Base-by-base conservation (phyloP, 2,888 invertebrate species). In the Drosophila suboccidentalis region DNA sequence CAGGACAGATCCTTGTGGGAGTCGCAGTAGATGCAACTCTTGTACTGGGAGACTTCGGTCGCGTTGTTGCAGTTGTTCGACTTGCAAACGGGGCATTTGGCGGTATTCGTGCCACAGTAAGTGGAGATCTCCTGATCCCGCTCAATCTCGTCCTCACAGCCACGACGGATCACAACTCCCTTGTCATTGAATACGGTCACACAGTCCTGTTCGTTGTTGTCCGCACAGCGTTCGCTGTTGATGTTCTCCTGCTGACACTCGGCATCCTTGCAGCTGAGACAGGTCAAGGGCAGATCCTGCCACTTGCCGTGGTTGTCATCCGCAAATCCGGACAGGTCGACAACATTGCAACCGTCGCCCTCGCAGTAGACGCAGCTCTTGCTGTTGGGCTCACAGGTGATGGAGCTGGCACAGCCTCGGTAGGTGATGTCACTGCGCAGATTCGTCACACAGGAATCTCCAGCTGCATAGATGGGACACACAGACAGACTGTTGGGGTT, bases 41-140 rank as follows among this genome's bases (percentile, higher is more conserved):
- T 71, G 59, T 84, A 91, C 11, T 91, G 84, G 0, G 59, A 41
- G 0, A 66, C 26, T 0, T 67, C 49, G 0, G 58, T 80, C 1
- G 91, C 91, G 2, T 65, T 83, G 66, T 92, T 92, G 57, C 92
- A 92, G 13, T 86, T 61, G 70, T 92, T 92, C 5, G 92, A 92
- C 63, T 91, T 92, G 82, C 92, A 92, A 8, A 68, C 65, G 6
- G 77, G 87, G 34, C 92, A 92, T 13, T 75, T 83, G 4, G 41
- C 74, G 0, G 69, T 10, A 13, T 89, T 85, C 5, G 10, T 26
- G 13, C 61, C 65, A 46, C 92, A 92, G 38, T 87, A 80, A 6
- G 57, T 69, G 6, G 44, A 66, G 2, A 71, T 17, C 4, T 49
- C 1, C 0, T 53, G 57, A 19, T 84, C 75, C 0, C 46, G 32